Conservation (phyloP, 1,140 invertebrate species). For the Eulimnadia texana region DNA sequence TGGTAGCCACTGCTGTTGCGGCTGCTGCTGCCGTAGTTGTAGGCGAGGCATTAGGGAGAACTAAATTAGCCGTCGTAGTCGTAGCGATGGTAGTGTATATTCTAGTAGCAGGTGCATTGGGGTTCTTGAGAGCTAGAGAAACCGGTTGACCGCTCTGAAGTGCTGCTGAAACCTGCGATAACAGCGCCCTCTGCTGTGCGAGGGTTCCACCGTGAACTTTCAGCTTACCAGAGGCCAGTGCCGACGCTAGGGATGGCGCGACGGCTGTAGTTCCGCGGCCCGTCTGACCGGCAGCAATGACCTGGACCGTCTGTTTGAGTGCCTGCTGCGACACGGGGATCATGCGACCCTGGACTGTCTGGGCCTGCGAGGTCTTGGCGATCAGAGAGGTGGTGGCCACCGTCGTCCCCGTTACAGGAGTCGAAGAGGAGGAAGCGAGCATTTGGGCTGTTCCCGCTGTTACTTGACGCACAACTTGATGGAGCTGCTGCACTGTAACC, state of each 20-base stretch:
- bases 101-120: neutral
- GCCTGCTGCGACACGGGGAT: constrained; percentile 34
- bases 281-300: constrained; percentile 19
- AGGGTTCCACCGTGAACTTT: constrained; percentile 21
- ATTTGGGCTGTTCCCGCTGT: constrained; percentile 2
- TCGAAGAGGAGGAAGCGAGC: neutral
- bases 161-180: constrained; percentile 26
- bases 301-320: constrained; percentile 41
- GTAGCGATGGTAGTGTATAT: neutral
- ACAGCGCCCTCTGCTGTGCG: constrained; percentile 25
- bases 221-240: constrained; percentile 22
- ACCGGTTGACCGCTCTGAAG: constrained; percentile 23
- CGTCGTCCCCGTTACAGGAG: neutral
- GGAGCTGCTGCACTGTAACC: constrained; percentile 59
- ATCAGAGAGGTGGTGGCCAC: constrained; percentile 20
- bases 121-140: constrained; percentile 13
- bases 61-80: neutral
- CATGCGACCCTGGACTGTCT: constrained; percentile 30
- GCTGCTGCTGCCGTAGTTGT: neutral
- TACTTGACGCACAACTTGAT: constrained; percentile 53
- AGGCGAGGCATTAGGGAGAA: neutral
- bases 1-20: neutral
- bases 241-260: constrained; percentile 19
- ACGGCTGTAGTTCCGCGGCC: constrained; percentile 1
- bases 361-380: constrained; percentile 21